Base-by-base conservation (phyloP, 2,797 vertebrate species). In the Knipowitschia caucasica region DNA sequence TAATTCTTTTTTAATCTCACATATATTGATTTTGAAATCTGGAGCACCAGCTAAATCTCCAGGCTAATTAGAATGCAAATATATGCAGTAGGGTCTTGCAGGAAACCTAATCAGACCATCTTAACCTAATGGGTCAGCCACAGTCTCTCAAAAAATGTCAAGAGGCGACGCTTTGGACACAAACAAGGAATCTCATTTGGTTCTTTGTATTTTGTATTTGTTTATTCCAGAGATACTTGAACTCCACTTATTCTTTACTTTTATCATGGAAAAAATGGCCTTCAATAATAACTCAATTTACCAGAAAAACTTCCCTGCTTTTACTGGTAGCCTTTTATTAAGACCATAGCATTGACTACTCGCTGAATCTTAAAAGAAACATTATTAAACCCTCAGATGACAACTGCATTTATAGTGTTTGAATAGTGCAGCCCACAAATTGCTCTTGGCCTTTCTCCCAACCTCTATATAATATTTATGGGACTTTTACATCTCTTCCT, bases 61-160 rank as follows among this genome's bases (percentile, higher is more conserved):
- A 1, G 49, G 2, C 31, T 52, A 26, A 50, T 78, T 73, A 53
- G 35, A 49, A 54, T 67, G 65, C 56, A 71, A 56, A 75, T 70
- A 4, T 53, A 46, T 69, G 36, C 70, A 50, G 45, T 44, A n/a
- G 56, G 50, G 52, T 66, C 56, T 47, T 73, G 50, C 20, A 63
- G 30, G 30, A 30, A 67, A 75, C 73, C 59, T 45, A 66, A 78
- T 68, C 61, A 67, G 50, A 57, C 50, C 34, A 44, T 27, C 54
- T 61, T 29, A 4, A 33, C 58, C 15, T 50, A 25, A 49, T 49
- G 27, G 52, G 44, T 71, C 54, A 60, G 36, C 59, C 46, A 50
- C 29, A 18, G 15, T 29, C 49, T 11, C 36, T 0, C 4, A n/a
- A 20, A 44, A 24, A 21, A 40, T 36, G 45, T 35, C 27, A n/a